Conservation (phyloP, 2,797 vertebrate species). For the Sebastes trivittatus region DNA sequence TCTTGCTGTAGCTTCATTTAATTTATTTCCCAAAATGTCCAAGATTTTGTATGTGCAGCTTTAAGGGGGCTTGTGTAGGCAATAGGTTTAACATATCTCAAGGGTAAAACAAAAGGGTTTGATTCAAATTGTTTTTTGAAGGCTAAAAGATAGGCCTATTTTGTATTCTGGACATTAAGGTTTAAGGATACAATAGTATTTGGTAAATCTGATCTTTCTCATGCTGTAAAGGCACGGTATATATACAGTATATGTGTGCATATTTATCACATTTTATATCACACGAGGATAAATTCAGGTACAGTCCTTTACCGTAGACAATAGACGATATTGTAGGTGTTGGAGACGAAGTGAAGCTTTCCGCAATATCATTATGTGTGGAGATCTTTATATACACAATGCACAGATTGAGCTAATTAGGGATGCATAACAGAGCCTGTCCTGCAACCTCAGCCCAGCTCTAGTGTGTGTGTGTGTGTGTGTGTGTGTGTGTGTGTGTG, state of each 20-base stretch:
- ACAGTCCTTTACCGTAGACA: background rate
- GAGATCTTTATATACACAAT: background rate
- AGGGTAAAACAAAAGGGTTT: background rate
- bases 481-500: background rate
- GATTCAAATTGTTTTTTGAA: background rate
- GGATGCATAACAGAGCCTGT: conserved; percentile 30
- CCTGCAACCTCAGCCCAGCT: background rate
- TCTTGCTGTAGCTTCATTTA: background rate
- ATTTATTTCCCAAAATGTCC: background rate
- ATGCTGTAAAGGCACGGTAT: background rate
- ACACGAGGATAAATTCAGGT: accelerated
- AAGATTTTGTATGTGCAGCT: background rate
- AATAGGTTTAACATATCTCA: background rate
- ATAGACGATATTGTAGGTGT: background rate
- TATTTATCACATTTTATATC: no score
- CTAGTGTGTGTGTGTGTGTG: background rate
- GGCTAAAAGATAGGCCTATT: background rate
- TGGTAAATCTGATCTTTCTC: background rate
- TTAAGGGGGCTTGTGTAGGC: background rate
- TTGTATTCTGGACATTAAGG: background rate
- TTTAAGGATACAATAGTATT: background rate
- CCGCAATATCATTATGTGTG: background rate
- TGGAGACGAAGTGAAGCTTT: background rate
- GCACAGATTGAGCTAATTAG: conserved; percentile 7
- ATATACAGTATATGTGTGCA: background rate